Evolutionary conservation across 2,888 invertebrate species (phyloP).

Genomic region (Latrodectus hesperus): DNA sequence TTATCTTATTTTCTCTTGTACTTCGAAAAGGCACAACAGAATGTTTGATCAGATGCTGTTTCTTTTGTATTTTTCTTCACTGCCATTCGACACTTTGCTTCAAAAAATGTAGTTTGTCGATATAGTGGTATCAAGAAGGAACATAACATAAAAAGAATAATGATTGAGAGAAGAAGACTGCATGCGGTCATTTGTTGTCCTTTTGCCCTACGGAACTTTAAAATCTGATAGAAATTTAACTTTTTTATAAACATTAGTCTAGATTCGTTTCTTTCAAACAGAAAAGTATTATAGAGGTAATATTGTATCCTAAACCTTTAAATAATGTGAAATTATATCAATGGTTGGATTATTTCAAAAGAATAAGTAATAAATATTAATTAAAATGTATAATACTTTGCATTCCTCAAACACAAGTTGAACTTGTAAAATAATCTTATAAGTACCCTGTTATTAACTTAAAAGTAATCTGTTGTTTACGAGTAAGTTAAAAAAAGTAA

Average conservation of each 20-base stretch:
- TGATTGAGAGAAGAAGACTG: neutral
- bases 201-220: conserved; percentile 18
- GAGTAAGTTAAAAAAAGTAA: too few species aligned
- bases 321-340: too few species aligned
- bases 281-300: too few species aligned
- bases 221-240: conserved; percentile 14
- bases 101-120: conserved; percentile 23
- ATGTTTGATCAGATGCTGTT: conserved; percentile 36
- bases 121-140: neutral
- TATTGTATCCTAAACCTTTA: too few species aligned
- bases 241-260: conserved; percentile 25
- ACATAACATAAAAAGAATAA: conserved; percentile 9
- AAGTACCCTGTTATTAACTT: too few species aligned
- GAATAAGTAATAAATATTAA: too few species aligned
- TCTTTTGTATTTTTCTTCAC: conserved; percentile 32
- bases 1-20: conserved; percentile 36
- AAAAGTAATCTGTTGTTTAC: too few species aligned
- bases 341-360: too few species aligned
- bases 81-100: conserved; percentile 32
- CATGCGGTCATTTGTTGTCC: conserved; percentile 43
- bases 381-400: too few species aligned
- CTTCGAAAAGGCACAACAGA: neutral
- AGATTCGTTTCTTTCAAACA: too few species aligned
- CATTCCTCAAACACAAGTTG: too few species aligned
- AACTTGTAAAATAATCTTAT: too few species aligned